phyloP scores from a whole-genome alignment of 2,888 invertebrate genomes.

The Apamea crenata region DNA sequence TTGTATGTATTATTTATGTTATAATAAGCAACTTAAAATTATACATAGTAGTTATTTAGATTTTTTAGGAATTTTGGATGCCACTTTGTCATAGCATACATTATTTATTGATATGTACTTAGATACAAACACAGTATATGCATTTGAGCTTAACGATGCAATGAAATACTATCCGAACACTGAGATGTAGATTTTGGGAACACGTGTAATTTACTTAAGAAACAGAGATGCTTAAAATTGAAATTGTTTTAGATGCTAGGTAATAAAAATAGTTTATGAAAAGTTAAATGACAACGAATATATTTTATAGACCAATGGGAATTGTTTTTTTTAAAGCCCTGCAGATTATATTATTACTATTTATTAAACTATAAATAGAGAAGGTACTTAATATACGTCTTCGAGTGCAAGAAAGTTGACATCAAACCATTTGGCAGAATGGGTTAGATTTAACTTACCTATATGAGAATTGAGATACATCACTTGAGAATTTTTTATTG shows the following conservation, averaged over 20 bases:
- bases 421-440: constrained; percentile 36
- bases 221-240: not conserved
- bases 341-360: constrained; percentile 3
- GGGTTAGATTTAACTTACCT: constrained; percentile 1
- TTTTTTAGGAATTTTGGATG: constrained; percentile 22
- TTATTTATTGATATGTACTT: not conserved
- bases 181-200: not conserved
- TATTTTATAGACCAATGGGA: not conserved
- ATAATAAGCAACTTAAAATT: constrained; percentile 5
- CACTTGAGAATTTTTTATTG: constrained; percentile 34
- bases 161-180: not conserved
- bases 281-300: constrained; percentile 31
- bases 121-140: not conserved
- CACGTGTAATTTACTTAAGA: not conserved
- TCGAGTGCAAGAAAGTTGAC: constrained; percentile 22
- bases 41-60: not conserved
- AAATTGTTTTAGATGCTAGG: constrained; percentile 12
- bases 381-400: constrained; percentile 21
- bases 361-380: constrained; percentile 6
- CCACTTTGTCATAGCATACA: not conserved
- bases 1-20: constrained; percentile 22
- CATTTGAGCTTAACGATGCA: not conserved
- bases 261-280: not conserved
- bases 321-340: constrained; percentile 24
- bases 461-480: constrained; percentile 39